Percentiles rank a stretch among this genome's conserved stretches.
phyloP scores from a whole-genome alignment of 1,140 invertebrate genomes.

The Drosophila simulans region DNA sequence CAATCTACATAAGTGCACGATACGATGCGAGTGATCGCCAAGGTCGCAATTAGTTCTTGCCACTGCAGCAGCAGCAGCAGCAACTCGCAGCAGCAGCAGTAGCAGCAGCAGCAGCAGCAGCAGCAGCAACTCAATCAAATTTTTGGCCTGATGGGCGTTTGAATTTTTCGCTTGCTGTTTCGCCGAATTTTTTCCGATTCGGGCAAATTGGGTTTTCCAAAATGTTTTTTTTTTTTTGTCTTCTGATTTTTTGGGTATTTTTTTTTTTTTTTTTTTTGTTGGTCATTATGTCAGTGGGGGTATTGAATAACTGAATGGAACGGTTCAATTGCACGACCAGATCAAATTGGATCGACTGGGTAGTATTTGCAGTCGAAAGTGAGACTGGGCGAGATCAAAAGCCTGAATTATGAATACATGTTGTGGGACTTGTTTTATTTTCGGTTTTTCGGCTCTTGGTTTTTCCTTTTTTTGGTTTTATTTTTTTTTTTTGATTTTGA shows the following conservation, averaged over 20 bases:
- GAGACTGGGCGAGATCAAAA: conserved; percentile 4
- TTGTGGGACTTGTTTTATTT: conserved; percentile 64
- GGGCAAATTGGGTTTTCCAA: conserved; percentile 59
- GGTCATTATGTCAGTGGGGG: conserved; percentile 66
- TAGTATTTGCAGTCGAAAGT: conserved; percentile 22
- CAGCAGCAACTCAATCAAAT: conserved; percentile 58
- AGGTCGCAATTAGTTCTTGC: conserved; percentile 80
- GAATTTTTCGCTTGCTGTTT: conserved; percentile 23
- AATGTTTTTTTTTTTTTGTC: neutral
- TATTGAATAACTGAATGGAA: conserved; percentile 50
- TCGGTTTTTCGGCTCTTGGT: conserved; percentile 18
- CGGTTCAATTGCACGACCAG: conserved; percentile 31
- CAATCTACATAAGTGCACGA: conserved; percentile 73
- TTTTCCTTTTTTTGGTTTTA: conserved; percentile 6
- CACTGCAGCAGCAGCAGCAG: conserved; percentile 22
- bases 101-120: conserved; percentile 20
- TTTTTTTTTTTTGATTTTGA: conserved; percentile 20
- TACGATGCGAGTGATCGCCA: conserved; percentile 47
- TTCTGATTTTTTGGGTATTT: conserved; percentile 1
- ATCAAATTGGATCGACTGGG: conserved; percentile 10
- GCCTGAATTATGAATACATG: conserved; percentile 63
- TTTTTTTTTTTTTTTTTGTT: conserved; percentile 12
- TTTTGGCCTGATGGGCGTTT: conserved; percentile 26
- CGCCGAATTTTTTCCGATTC: conserved; percentile 46
- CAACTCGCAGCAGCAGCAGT: conserved; percentile 28